Evolutionary conservation across 2,888 invertebrate species (phyloP), one percentile per base, ranked within the genome.

Genomic region (Vesta saturnalis): DNA sequence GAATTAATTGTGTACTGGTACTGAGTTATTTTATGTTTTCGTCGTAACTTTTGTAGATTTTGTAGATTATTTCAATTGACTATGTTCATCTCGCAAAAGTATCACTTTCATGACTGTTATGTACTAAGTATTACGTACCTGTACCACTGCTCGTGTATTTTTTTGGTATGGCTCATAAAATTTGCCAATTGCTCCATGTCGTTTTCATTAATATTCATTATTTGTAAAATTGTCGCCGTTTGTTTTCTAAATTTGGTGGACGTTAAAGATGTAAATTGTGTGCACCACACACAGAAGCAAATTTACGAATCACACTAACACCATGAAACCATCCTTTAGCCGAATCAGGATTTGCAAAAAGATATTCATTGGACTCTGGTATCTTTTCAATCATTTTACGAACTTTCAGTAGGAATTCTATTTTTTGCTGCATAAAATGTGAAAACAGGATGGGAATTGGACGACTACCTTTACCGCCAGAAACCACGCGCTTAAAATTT

Each of bases 141-240:
- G 23, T 76, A 75, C 54, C 66, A 75, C 55, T 60, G 47, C 63
- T 70, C 71, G 62, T 76, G 76, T 14, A 74, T 75, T 67, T 74
- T 73, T 62, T 69, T 72, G 14, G 77, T 76, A 56, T 77, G 76
- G 1, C 75, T 76, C 76, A 76, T 76, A 55, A 77, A 76, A 14
- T 39, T 71, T 1, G 76, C 76, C 58, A 77, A 73, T 60, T 76
- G 76, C 62, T 77, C 75, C 67, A 74, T 73, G 60, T 77, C 75
- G 14, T 15, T 59, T 18, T 75, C 72, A 22, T 54, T 67, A 35
- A 76, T 60, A 65, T 74, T 73, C 47, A 74, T 55, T 10, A 76
- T 56, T 66, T 74, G 74, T 12, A 71, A 60, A 10, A 74, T 57
- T 2, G 74, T 76, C 6, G 71, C 71, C 1, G 73, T 71, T 55